These are phyloP conservation scores for Strigamia transsilvanica DNA, from an alignment of 2,888 invertebrate genomes.

Conservation along the genomic window DNA sequence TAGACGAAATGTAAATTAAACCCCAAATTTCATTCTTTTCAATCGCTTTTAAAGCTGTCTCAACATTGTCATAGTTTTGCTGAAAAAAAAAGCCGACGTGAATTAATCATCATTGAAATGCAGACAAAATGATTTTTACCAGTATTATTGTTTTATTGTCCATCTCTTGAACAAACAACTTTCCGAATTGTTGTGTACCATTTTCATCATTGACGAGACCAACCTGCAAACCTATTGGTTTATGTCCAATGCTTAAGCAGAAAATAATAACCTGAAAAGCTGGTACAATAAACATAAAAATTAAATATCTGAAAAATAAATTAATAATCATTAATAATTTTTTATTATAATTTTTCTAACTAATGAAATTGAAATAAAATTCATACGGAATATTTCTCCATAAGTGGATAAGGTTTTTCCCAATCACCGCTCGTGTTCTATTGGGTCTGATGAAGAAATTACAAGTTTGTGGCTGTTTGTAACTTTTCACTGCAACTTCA, in stretches of 20 bases:
- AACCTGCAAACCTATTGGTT: constrained; percentile 62
- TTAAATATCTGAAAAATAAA: constrained; percentile 61
- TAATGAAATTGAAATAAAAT: constrained; percentile 22
- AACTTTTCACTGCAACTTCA: not conserved
- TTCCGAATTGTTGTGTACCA: not conserved
- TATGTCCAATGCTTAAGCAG: constrained; percentile 60
- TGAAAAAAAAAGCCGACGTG: not conserved
- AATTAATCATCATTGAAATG: not conserved
- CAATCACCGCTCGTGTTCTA: constrained; percentile 53
- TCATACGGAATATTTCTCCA: not conserved
- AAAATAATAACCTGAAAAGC: constrained; percentile 65
- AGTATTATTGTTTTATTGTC: not conserved
- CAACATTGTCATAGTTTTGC: not conserved
- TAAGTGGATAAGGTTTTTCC: constrained; percentile 50
- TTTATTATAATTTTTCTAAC: not conserved
- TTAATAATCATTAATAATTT: not conserved
- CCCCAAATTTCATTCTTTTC: constrained; percentile 53
- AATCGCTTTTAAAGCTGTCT: not conserved
- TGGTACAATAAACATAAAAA: constrained; percentile 65
- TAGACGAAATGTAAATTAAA: constrained; percentile 54
- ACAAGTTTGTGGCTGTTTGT: not conserved
- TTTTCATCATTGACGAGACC: constrained; percentile 64
- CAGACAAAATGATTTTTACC: not conserved
- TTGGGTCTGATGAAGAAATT: constrained; percentile 31
- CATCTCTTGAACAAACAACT: not conserved